Percentiles rank a stretch among this genome's conserved stretches.
Evolutionary conservation across 2,888 invertebrate species (phyloP).

Genomic region (Pyrgus malvae): DNA sequence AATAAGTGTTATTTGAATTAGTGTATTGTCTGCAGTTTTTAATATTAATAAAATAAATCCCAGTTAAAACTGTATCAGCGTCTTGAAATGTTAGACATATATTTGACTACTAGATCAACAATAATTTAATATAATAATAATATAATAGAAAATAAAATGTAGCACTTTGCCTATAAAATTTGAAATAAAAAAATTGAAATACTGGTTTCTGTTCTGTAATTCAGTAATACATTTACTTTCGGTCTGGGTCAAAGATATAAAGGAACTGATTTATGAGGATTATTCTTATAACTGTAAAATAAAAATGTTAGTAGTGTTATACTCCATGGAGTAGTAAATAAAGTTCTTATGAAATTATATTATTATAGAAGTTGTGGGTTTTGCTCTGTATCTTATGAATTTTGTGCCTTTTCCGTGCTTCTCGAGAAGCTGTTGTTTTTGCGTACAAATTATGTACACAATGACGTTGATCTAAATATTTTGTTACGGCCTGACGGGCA

Average conservation of each 20-base stretch:
- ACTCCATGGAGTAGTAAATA: slow-evolving; percentile 23
- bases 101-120: no score
- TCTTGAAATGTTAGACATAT: no score
- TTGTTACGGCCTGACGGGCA: background rate
- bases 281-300: background rate
- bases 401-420: slow-evolving; percentile 75
- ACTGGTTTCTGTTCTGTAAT: no score
- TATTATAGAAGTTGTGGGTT: slow-evolving; percentile 27
- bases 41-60: no score
- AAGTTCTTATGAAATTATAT: slow-evolving; percentile 31
- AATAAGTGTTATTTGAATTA: no score
- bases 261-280: background rate
- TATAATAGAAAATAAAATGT: no score
- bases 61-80: no score
- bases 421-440: slow-evolving; percentile 61
- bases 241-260: background rate
- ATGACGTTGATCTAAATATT: slow-evolving; percentile 24
- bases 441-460: slow-evolving; percentile 45
- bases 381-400: slow-evolving; percentile 76
- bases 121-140: no score
- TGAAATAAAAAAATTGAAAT: no score
- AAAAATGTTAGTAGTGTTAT: slow-evolving; percentile 17
- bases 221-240: no score
- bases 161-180: no score
- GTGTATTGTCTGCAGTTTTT: no score